Conservation (phyloP, 1,140 invertebrate species). For the Lanistes nyassanus region DNA sequence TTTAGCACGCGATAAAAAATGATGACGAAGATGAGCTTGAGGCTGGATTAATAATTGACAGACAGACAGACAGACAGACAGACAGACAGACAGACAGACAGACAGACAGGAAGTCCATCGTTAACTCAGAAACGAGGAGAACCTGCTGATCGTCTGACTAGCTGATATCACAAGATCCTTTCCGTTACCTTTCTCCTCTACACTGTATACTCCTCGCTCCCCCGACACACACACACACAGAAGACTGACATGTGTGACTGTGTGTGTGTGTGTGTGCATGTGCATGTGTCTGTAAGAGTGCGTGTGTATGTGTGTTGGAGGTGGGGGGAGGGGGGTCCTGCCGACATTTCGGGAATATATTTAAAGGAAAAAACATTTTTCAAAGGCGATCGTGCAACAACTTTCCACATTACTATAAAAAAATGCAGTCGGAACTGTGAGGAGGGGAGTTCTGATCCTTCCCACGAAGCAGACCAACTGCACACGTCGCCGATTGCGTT, state of each 20-base stretch:
- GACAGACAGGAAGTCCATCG: not conserved
- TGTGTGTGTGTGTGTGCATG: conserved; percentile 2
- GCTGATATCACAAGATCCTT: not conserved
- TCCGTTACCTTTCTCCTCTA: not conserved
- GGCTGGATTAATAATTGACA: not conserved
- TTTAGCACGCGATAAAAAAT: too few species aligned
- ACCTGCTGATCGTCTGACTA: too few species aligned
- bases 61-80: conserved; percentile 6
- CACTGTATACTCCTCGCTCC: conserved; percentile 1
- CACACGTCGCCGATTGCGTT: too few species aligned
- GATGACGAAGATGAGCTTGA: not conserved
- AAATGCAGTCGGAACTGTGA: too few species aligned
- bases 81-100: not conserved
- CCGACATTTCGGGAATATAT: too few species aligned
- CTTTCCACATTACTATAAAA: too few species aligned
- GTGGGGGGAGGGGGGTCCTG: too few species aligned
- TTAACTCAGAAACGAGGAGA: too few species aligned
- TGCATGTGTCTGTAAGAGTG: not conserved
- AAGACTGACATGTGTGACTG: not conserved
- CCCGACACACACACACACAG: not conserved
- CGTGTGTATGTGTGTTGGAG: not conserved
- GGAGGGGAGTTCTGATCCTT: too few species aligned
- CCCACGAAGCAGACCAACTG: too few species aligned
- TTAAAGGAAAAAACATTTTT: too few species aligned
- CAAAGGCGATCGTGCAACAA: too few species aligned